Percentiles rank a stretch among this genome's conserved stretches.
Evolutionary conservation across 2,888 invertebrate species (phyloP).

Genomic region (Dasysyrphus tricinctus): DNA sequence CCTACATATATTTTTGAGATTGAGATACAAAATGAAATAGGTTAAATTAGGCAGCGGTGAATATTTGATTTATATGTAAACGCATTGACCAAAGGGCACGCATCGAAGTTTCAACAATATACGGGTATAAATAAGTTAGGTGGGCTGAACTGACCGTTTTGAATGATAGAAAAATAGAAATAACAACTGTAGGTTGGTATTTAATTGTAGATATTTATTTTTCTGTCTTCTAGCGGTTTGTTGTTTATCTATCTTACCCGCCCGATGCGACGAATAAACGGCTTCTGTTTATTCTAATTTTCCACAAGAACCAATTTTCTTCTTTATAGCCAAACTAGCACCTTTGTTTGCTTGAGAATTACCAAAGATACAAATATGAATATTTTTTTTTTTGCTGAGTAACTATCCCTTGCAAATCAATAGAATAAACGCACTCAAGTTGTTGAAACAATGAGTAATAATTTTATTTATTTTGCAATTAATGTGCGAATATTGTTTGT

Average conservation of each 20-base stretch:
- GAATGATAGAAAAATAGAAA: constrained; percentile 55
- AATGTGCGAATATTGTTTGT: constrained; percentile 30
- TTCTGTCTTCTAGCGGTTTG: constrained; percentile 46
- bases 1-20: constrained; percentile 5
- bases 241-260: constrained; percentile 26
- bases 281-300: constrained; percentile 40
- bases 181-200: neutral
- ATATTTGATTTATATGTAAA: constrained; percentile 55
- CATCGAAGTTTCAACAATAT: constrained; percentile 31
- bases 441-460: constrained; percentile 59
- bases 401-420: constrained; percentile 27
- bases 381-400: constrained; percentile 11
- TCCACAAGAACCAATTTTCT: constrained; percentile 57
- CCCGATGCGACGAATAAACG: constrained; percentile 7
- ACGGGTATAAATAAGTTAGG: neutral
- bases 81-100: constrained; percentile 65
- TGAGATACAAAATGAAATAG: constrained; percentile 5
- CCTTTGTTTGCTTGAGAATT: constrained; percentile 66
- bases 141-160: constrained; percentile 43
- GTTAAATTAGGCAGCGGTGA: constrained; percentile 34
- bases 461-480: constrained; percentile 60
- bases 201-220: constrained; percentile 53
- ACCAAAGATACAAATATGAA: constrained; percentile 43
- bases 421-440: constrained; percentile 41
- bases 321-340: constrained; percentile 1